phyloP scores from a whole-genome alignment of 2,113 vertebrate genomes.

The Dinomys branickii region DNA sequence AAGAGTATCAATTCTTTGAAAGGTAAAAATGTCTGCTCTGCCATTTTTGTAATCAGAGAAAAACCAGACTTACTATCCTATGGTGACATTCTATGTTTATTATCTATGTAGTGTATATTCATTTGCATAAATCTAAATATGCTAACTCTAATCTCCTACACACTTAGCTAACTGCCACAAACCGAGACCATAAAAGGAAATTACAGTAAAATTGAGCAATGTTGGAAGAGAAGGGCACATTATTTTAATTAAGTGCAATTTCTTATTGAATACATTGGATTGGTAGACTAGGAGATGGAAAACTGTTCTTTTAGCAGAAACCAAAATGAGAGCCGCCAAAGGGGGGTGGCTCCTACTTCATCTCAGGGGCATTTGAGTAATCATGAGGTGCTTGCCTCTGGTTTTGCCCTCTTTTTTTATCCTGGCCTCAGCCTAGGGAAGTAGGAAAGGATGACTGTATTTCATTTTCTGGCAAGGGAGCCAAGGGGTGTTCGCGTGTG shows the following conservation, averaged over 20 bases:
- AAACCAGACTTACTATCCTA: slow-evolving; percentile 11
- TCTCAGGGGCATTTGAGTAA: slow-evolving; percentile 31
- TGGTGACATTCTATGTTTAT: slow-evolving; percentile 22
- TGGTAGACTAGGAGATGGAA: slow-evolving; percentile 21
- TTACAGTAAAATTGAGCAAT: slow-evolving; percentile 56
- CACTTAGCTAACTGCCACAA: slow-evolving; percentile 59
- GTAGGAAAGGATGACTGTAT: background rate
- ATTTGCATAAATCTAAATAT: slow-evolving; percentile 62
- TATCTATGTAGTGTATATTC: slow-evolving; percentile 6
- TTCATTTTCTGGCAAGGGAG: slow-evolving; percentile 16
- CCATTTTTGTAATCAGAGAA: slow-evolving; percentile 32
- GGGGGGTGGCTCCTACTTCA: background rate
- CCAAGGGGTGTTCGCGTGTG: background rate
- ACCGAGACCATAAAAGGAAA: slow-evolving; percentile 45
- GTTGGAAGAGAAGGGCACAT: slow-evolving; percentile 39
- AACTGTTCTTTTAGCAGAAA: slow-evolving; percentile 31
- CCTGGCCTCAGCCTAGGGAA: background rate
- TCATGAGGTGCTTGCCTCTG: background rate
- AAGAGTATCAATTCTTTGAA: slow-evolving; percentile 40
- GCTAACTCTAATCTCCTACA: slow-evolving; percentile 54
- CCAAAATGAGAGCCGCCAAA: slow-evolving; percentile 4
- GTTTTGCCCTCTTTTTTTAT: slow-evolving; percentile 19
- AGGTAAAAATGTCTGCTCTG: slow-evolving; percentile 44
- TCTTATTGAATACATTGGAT: slow-evolving; percentile 56
- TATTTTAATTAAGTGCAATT: slow-evolving; percentile 35